phyloP scores from a whole-genome alignment of 2,113 vertebrate genomes.

The Glaucidium brasilianum region DNA sequence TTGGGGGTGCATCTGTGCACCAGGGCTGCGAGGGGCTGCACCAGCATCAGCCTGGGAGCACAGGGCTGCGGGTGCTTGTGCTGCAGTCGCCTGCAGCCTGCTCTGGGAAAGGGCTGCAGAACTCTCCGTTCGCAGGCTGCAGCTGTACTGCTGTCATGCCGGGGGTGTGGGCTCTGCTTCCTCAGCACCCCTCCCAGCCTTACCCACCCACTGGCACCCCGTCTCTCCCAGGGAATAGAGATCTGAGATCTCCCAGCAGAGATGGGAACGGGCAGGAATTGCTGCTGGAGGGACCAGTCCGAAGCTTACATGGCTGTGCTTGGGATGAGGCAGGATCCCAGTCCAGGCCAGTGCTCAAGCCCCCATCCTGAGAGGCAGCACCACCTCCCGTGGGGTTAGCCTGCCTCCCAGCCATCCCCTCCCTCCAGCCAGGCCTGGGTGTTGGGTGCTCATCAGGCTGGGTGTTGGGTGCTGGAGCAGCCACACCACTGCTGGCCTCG shows the following conservation, averaged over 20 bases:
- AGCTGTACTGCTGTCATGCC: not conserved
- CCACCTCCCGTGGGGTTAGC: not conserved
- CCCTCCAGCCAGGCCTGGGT: not conserved
- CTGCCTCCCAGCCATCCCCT: not conserved
- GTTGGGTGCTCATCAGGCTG: not conserved
- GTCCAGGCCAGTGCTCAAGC: not conserved
- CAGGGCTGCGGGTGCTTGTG: not conserved
- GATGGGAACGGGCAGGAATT: not conserved
- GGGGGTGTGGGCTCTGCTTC: not conserved
- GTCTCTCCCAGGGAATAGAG: not conserved
- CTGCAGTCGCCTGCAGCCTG: not conserved
- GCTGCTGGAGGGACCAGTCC: not conserved
- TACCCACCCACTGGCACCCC: not conserved
- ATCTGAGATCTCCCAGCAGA: not conserved
- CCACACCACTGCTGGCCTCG: accelerated
- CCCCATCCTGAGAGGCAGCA: not conserved
- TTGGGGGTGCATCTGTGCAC: not conserved
- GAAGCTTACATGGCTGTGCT: not conserved
- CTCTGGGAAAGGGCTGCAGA: not conserved
- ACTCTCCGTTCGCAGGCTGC: not conserved
- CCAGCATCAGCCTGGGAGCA: accelerated
- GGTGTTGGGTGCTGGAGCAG: not conserved
- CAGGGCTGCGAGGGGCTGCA: not conserved
- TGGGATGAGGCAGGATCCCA: not conserved
- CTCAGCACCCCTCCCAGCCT: not conserved